A percentile compares a stretch with the other conserved stretches of the same genome.
Conservation (phyloP, 2,888 invertebrate genomes). For the Drosophila phalerata region DNA sequence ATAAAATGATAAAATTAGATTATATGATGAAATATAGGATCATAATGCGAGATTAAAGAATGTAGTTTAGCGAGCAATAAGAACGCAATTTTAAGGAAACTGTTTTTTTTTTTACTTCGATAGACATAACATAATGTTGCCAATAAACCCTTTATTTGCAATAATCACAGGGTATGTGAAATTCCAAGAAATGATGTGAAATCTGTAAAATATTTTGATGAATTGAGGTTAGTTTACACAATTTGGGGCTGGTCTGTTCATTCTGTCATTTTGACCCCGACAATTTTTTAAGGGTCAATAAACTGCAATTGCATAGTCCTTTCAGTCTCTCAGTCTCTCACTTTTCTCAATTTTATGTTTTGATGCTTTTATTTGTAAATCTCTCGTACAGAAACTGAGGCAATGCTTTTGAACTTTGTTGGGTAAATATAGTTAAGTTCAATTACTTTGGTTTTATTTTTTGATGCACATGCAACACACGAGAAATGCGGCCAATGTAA, state of each 20-base stretch:
- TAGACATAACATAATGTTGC: background rate
- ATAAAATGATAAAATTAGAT: background rate
- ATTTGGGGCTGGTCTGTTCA: background rate
- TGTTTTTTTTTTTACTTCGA: too few species aligned
- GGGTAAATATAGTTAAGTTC: constrained; percentile 49
- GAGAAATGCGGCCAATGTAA: constrained; percentile 53
- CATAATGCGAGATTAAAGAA: background rate
- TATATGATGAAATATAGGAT: background rate
- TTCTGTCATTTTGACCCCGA: constrained; percentile 8
- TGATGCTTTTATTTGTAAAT: background rate
- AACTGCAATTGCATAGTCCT: constrained; percentile 21
- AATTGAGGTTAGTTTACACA: constrained; percentile 12
- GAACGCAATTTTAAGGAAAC: background rate
- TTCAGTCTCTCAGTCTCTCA: too few species aligned
- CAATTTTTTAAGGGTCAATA: constrained; percentile 31
- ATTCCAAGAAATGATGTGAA: background rate
- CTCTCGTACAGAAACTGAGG: background rate
- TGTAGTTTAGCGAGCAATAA: background rate
- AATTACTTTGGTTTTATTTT: background rate
- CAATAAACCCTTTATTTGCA: background rate
- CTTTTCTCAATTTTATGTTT: background rate
- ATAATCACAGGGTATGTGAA: background rate
- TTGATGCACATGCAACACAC: constrained; percentile 11
- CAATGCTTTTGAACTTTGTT: constrained; percentile 41
- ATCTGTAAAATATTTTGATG: background rate